A percentile compares a stretch with the other conserved stretches of the same genome.
Conservation (phyloP, 2,113 vertebrate genomes). For the Hippocampus guttulatus region DNA sequence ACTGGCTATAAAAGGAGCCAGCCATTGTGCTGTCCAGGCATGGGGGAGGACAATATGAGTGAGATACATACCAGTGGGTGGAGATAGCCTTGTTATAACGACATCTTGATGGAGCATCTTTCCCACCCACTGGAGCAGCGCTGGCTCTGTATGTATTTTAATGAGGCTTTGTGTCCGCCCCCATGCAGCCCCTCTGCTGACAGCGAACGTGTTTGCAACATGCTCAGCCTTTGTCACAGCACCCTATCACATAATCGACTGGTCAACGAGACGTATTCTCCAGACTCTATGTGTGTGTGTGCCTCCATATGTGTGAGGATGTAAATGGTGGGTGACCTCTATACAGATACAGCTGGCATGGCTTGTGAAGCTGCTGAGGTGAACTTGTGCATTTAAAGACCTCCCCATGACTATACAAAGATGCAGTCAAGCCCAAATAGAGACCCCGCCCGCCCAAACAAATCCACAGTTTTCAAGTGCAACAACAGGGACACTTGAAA, state of each 20-base stretch:
- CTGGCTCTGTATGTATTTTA: constrained; percentile 73
- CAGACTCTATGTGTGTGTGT: constrained; percentile 35
- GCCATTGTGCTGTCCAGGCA: constrained; percentile 69
- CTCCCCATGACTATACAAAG: constrained; percentile 2
- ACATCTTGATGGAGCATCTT: constrained; percentile 80
- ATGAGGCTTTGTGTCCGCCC: constrained; percentile 77
- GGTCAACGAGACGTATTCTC: constrained; percentile 57
- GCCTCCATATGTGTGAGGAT: constrained; percentile 48
- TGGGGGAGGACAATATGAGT: constrained; percentile 65
- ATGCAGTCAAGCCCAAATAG: constrained; percentile 7
- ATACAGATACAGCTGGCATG: constrained; percentile 40
- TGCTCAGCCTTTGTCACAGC: constrained; percentile 63
- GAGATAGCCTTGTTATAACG: constrained; percentile 73
- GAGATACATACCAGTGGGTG: constrained; percentile 75
- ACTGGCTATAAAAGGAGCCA: constrained; percentile 70
- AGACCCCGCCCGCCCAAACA: constrained; percentile 17
- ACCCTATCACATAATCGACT: constrained; percentile 63
- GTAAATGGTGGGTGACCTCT: constrained; percentile 56
- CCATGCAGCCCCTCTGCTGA: constrained; percentile 64
- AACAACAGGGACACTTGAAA: constrained; percentile 36
- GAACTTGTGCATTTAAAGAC: constrained; percentile 29
- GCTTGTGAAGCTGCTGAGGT: constrained; percentile 44
- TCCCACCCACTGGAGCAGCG: constrained; percentile 75
- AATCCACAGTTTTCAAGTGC: constrained; percentile 45
- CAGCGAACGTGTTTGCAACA: constrained; percentile 70